Conservation (phyloP, 2,888 invertebrate genomes). For the Merodon equestris region DNA sequence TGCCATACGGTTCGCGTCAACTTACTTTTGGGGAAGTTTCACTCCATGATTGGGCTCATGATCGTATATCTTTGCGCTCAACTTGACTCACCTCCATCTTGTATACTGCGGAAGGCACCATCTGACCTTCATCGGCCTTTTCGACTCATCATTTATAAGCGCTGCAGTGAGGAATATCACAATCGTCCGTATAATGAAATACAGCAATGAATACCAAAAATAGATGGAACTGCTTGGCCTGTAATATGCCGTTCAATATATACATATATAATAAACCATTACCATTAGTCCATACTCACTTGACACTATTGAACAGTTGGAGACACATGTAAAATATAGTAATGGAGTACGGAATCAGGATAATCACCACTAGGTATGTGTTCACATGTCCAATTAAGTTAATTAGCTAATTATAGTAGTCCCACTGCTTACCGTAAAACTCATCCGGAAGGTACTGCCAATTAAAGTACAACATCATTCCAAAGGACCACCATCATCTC, state of each 20-base stretch:
- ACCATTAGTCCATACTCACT: slow-evolving; percentile 79
- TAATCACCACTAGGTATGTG: slow-evolving; percentile 81
- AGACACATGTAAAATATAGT: slow-evolving; percentile 86
- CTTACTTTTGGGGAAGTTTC: too few relatives aligned
- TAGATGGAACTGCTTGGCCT: slow-evolving; percentile 78
- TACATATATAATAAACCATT: neutral
- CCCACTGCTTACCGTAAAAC: slow-evolving; percentile 83
- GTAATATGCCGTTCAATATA: neutral
- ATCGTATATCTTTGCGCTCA: too few relatives aligned
- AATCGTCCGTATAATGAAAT: slow-evolving; percentile 78
- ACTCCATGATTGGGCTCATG: too few relatives aligned
- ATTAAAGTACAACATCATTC: too few relatives aligned
- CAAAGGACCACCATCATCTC: too few relatives aligned
- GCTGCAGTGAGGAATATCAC: slow-evolving; percentile 80
- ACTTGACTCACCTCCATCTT: too few relatives aligned
- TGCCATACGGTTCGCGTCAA: too few relatives aligned
- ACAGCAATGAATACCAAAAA: slow-evolving; percentile 80
- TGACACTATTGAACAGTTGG: slow-evolving; percentile 84
- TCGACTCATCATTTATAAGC: slow-evolving; percentile 79
- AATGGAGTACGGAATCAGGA: slow-evolving; percentile 83
- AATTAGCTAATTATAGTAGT: slow-evolving; percentile 80
- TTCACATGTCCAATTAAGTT: slow-evolving; percentile 82
- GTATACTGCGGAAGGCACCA: slow-evolving; percentile 79
- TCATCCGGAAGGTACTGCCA: slow-evolving; percentile 81
- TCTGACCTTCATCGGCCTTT: slow-evolving; percentile 79